Evolutionary conservation across 2,113 vertebrate genomes (phyloP).

Genomic region (Plestiodon gilberti): DNA sequence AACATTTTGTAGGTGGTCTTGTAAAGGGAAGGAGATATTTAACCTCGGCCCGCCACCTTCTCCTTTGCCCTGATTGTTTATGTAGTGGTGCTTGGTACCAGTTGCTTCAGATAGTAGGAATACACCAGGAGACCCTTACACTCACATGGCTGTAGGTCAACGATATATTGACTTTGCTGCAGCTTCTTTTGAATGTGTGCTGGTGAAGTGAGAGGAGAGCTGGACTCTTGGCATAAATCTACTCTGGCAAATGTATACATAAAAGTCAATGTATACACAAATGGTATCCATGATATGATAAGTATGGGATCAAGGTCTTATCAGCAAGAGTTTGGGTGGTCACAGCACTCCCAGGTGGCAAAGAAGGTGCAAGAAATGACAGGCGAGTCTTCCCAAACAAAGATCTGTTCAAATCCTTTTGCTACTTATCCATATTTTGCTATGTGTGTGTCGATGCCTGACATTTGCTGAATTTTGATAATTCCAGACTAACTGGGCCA

Average conservation of each 20-base stretch:
- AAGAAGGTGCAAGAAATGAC: not conserved
- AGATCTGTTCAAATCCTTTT: not conserved
- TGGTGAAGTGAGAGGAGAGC: not conserved
- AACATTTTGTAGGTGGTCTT: conserved; percentile 76
- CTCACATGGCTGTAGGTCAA: conserved; percentile 28
- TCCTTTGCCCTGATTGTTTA: conserved; percentile 72
- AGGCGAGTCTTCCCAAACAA: not conserved
- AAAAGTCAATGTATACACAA: not conserved
- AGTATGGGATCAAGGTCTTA: not conserved
- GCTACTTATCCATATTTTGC: not conserved
- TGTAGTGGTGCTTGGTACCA: conserved; percentile 65
- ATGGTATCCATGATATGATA: conserved; percentile 8
- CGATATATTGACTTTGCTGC: not conserved
- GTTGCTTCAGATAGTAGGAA: conserved; percentile 45
- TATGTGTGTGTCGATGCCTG: no score
- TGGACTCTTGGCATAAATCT: not conserved
- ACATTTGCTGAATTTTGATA: not conserved
- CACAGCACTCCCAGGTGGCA: not conserved
- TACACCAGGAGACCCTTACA: not conserved
- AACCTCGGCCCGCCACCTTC: conserved; percentile 65
- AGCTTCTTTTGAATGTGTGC: conserved; percentile 18
- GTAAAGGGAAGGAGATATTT: conserved; percentile 74
- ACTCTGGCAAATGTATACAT: not conserved
- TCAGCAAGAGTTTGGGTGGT: conserved; percentile 13
- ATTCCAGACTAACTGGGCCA: not conserved